A percentile compares a stretch with the other conserved stretches of the same genome.
These are phyloP conservation scores for Pseudochirops cupreus DNA, from an alignment of 2,797 vertebrate species.

Conservation along the genomic window DNA sequence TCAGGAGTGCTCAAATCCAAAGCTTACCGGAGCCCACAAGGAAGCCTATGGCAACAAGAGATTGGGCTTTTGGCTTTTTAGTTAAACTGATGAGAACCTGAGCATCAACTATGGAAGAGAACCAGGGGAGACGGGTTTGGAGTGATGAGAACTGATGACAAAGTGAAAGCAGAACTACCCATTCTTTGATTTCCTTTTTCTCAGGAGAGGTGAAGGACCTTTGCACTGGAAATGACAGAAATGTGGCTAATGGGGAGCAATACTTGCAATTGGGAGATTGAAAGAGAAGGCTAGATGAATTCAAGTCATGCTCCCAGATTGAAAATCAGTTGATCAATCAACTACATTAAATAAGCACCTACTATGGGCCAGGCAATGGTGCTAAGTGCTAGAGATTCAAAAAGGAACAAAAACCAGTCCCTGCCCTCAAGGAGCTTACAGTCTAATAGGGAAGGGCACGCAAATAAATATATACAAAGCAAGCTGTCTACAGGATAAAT, in stretches of 20 bases:
- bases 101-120: neutral
- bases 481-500: neutral
- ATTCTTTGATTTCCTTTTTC: neutral
- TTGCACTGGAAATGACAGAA: neutral
- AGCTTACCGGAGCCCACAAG: neutral
- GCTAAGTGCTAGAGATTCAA: neutral
- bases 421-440: neutral
- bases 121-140: neutral
- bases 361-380: neutral
- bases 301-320: neutral
- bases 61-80: neutral
- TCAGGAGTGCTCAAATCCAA: neutral
- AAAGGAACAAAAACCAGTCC: neutral
- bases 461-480: neutral
- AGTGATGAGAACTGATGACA: neutral
- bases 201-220: neutral
- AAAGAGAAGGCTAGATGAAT: neutral
- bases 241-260: neutral
- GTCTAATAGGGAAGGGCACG: neutral
- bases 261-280: neutral
- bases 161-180: neutral
- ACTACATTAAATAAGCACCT: neutral
- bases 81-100: neutral
- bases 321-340: neutral
- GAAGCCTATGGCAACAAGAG: neutral